Percentiles rank a stretch among this genome's conserved stretches.
Evolutionary conservation across 53 echinoderm and acorn worm genomes (phyloP).

Genomic region (Paelopatides confundens): DNA sequence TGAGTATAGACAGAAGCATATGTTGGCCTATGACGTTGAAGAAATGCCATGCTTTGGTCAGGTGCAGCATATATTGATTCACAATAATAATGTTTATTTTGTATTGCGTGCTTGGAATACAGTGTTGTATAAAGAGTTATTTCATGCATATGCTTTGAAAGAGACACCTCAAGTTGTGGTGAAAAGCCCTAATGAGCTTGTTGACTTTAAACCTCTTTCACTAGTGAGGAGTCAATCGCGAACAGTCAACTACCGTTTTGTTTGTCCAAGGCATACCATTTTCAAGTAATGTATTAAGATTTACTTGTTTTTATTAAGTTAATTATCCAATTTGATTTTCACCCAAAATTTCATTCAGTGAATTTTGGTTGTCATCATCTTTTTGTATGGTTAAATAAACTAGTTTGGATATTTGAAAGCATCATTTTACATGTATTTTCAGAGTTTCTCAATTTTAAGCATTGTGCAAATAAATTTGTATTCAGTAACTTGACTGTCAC

Average conservation of each 20-base stretch:
- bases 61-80: no score
- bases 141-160: constrained; percentile 41
- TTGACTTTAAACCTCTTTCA: constrained; percentile 63
- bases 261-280: constrained; percentile 57
- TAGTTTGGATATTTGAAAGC: no score
- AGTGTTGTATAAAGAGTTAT: constrained; percentile 34
- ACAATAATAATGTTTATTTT: constrained; percentile 11
- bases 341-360: no score
- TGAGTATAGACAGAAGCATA: neutral
- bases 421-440: no score
- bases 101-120: constrained; percentile 12
- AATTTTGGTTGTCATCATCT: no score
- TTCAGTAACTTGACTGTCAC: no score
- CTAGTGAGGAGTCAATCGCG: constrained; percentile 57
- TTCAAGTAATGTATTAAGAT: constrained; percentile 49
- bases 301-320: no score
- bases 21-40: neutral
- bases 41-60: constrained; percentile 11
- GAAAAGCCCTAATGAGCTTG: constrained; percentile 43
- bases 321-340: no score
- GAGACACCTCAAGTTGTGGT: neutral
- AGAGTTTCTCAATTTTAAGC: no score
- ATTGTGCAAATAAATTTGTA: no score
- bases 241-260: neutral
- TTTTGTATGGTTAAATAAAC: no score